These are phyloP conservation scores for Pseudomugil tenellus DNA, from an alignment of 2,797 vertebrate species.

Conservation along the genomic window DNA sequence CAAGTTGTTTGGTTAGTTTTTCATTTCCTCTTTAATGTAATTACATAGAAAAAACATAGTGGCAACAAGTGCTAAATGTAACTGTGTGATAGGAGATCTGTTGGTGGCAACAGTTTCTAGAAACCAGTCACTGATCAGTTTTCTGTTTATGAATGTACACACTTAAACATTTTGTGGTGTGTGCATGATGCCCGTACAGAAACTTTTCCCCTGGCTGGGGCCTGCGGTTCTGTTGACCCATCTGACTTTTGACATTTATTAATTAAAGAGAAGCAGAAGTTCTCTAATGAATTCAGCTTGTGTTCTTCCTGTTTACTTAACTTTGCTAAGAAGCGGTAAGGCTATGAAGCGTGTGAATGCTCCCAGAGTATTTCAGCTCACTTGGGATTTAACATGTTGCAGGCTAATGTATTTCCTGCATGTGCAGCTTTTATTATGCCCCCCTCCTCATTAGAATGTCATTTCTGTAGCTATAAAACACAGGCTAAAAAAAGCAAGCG, in stretches of 20 bases:
- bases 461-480: not conserved
- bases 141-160: conserved; percentile 73
- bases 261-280: not conserved
- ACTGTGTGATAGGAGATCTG: not conserved
- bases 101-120: conserved; percentile 28
- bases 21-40: not conserved
- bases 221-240: conserved; percentile 25
- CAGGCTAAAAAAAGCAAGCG: not conserved
- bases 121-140: conserved; percentile 36
- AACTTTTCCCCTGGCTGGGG: conserved; percentile 34
- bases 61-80: conserved; percentile 15
- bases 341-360: not conserved
- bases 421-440: not conserved
- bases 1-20: conserved; percentile 1
- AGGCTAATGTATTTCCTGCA: not conserved
- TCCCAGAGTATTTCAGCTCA: not conserved
- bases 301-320: not conserved
- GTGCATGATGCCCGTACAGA: conserved; percentile 60
- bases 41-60: not conserved
- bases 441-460: too few relatives aligned
- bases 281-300: not conserved
- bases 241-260: not conserved
- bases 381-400: not conserved
- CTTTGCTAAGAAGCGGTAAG: not conserved
- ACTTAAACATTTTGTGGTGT: conserved; percentile 57